These are phyloP conservation scores for Stomatorhinus ivindoensis DNA, from an alignment of 2,113 vertebrate genomes.

Conservation along the genomic window DNA sequence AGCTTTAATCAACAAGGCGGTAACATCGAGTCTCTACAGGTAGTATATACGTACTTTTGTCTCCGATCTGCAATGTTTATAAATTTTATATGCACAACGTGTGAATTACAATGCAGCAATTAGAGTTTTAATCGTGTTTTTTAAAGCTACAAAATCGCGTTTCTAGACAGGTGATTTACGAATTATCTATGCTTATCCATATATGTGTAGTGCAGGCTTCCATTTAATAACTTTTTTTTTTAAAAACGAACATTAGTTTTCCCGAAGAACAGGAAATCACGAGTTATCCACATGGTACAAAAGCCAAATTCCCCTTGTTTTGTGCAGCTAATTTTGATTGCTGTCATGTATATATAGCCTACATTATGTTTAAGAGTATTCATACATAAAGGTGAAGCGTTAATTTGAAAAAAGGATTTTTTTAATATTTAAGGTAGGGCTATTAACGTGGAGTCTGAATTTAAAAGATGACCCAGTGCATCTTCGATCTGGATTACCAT, in stretches of 20 bases:
- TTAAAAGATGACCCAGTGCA: not conserved
- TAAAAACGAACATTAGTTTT: not conserved
- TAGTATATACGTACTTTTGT: not conserved
- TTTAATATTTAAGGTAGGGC: not conserved
- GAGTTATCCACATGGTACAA: constrained; percentile 6
- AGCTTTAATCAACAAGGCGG: not conserved
- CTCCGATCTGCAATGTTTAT: not conserved
- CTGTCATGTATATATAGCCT: not conserved
- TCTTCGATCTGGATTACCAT: not conserved
- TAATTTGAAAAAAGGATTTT: not conserved
- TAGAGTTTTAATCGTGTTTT: not conserved
- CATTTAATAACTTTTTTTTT: not conserved
- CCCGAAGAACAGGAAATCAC: constrained; percentile 11
- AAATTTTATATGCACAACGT: too few species aligned
- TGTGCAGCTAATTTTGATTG: not conserved
- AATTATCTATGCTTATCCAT: not conserved
- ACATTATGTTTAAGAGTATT: not conserved
- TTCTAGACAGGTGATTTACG: not conserved
- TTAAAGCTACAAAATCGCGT: not conserved
- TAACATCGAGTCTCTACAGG: not conserved
- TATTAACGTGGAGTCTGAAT: not conserved
- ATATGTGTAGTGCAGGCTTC: not conserved
- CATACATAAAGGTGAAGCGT: not conserved
- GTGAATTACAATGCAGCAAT: not conserved
- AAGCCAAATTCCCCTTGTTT: not conserved